Evolutionary conservation across 1,140 invertebrate species (phyloP).

Genomic region (Cydia pomonella): DNA sequence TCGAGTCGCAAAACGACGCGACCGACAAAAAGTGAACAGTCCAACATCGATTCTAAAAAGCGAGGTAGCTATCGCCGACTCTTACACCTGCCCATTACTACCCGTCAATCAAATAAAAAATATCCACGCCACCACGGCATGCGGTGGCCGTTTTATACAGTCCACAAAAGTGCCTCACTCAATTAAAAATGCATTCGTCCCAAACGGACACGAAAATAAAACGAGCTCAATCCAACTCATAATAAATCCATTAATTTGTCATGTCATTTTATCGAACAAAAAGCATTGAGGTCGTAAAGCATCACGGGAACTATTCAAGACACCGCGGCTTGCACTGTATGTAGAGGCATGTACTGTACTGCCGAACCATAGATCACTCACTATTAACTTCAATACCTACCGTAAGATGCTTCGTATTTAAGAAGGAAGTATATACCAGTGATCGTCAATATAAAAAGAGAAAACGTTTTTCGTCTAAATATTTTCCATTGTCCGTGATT

Average conservation of each 20-base stretch:
- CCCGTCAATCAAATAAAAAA: slow-evolving; percentile 78
- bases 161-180: slow-evolving; percentile 77
- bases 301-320: slow-evolving; percentile 60
- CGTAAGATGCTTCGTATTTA: slow-evolving; percentile 11
- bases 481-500: no score
- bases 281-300: slow-evolving; percentile 64
- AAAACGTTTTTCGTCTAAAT: no score
- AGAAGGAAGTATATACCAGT: no score
- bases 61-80: slow-evolving; percentile 68
- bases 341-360: slow-evolving; percentile 58
- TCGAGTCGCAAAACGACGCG: slow-evolving; percentile 53
- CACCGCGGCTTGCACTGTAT: slow-evolving; percentile 63
- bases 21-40: slow-evolving; percentile 61
- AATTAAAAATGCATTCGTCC: slow-evolving; percentile 80
- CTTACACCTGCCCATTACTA: slow-evolving; percentile 77
- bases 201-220: slow-evolving; percentile 68
- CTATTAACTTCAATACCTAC: not conserved
- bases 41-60: slow-evolving; percentile 61
- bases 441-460: no score
- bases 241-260: slow-evolving; percentile 80
- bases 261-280: slow-evolving; percentile 75
- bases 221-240: slow-evolving; percentile 70
- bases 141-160: slow-evolving; percentile 76
- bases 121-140: slow-evolving; percentile 54
- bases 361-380: slow-evolving; percentile 51